Evolutionary conservation across 2,888 invertebrate genomes (phyloP), one percentile per base, ranked within the genome.

Genomic region (Eupithecia centaureata): DNA sequence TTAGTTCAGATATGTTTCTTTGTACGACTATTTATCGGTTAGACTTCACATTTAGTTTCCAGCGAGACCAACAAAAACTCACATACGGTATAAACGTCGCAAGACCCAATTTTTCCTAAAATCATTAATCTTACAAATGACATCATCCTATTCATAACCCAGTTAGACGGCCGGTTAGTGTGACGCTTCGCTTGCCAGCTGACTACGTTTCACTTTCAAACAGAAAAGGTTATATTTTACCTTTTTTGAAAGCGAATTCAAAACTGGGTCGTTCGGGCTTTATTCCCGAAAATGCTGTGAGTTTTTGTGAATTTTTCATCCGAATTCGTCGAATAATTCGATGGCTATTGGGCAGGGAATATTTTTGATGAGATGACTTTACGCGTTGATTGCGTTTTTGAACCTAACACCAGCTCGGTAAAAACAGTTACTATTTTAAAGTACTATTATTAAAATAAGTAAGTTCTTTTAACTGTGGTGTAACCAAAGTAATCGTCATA

Each of bases 111-210:
- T 59, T 63, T 63, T 56, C 47, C 57, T 33, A 58, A 64, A 65
- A 54, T 64, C 32, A 68, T 63, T 67, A 47, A 56, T 68, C 60
- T 38, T 28, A 32, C 38, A 47, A 60, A 61, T 57, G 66, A 51
- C 54, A 33, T 59, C 32, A 63, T 62, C 25, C 28, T 35, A 32
- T 68, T 38, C 47, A 63, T 61, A 65, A 70, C 59, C 54, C 35
- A 66, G 65, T 63, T 68, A 61, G 38, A 22, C 12, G 27, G 59
- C 42, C 76, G 82, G 82, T 82, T 76, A 82, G 74, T 79, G 65
- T 78, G 74, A 66, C 80, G 22, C 72, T 73, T 38, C 82, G 82
- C 76, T 70, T 75, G 76, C 84, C 84, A 84, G 79, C 82, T 84
- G 84, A 74, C 73, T 73, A 60, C 77, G 73, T 80, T 83, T 84